Evolutionary conservation across 2,113 vertebrate species (phyloP).

Genomic region (Cyphomyrus discorhynchus): DNA sequence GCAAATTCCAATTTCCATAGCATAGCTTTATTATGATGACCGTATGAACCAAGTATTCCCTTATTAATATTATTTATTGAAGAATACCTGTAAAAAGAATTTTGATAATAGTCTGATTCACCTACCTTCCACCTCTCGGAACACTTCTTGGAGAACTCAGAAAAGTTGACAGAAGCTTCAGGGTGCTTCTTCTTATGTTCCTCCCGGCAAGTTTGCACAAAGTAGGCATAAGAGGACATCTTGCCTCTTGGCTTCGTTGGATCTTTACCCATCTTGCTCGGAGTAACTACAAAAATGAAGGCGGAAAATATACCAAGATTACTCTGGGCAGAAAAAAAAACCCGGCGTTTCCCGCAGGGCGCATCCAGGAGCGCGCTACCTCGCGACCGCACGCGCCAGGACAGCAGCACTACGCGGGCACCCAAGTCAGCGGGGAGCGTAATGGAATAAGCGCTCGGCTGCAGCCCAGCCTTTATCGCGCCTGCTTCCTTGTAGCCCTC

Average conservation of each 20-base stretch:
- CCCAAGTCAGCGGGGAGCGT: not conserved
- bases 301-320: too few species aligned
- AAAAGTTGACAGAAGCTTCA: slow-evolving; percentile 87
- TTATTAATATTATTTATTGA: not conserved
- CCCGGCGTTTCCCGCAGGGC: not conserved
- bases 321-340: not conserved
- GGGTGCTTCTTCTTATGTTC: slow-evolving; percentile 99
- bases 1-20: not conserved
- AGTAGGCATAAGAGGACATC: slow-evolving; percentile 95
- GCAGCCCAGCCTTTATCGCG: not conserved
- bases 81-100: not conserved
- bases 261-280: slow-evolving; percentile 85
- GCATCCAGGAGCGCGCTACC: not conserved
- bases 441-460: not conserved
- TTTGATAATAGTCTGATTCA: not conserved
- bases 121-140: slow-evolving; percentile 94
- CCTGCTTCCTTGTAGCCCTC: not conserved
- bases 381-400: not conserved
- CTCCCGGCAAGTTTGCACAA: slow-evolving; percentile 93
- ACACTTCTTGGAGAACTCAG: slow-evolving; percentile 95
- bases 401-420: not conserved
- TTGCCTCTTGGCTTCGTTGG: slow-evolving; percentile 89
- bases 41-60: not conserved
- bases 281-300: slow-evolving; percentile 41
- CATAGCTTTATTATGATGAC: not conserved